Evolutionary conservation across 53 echinoderm and acorn worm species (phyloP).

Genomic region (Actinopyga echinites): DNA sequence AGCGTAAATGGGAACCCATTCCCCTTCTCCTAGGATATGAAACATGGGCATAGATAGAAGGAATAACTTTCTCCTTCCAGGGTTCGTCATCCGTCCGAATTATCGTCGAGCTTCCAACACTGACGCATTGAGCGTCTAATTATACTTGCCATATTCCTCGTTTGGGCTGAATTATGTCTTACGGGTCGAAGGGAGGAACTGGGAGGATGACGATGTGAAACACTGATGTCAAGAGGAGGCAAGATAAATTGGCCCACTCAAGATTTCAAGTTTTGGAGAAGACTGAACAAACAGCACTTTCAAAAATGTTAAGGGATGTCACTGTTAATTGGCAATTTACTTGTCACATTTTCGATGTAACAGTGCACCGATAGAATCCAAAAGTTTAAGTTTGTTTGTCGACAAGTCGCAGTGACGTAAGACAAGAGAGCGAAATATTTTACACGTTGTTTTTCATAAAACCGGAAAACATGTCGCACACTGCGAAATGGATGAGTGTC

Average conservation of each 20-base stretch:
- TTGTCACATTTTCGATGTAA: background rate
- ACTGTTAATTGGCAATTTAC: slow-evolving; percentile 39
- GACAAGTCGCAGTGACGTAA: too few relatives aligned
- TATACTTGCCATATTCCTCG: background rate
- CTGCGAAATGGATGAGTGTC: too few relatives aligned
- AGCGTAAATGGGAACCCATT: too few relatives aligned
- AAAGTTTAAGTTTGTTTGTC: too few relatives aligned
- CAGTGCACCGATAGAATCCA: slow-evolving; percentile 3
- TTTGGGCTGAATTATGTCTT: slow-evolving; percentile 19
- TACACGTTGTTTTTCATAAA: too few relatives aligned
- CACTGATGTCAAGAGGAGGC: background rate
- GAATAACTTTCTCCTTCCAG: too few relatives aligned
- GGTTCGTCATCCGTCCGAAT: too few relatives aligned
- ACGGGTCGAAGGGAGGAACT: background rate
- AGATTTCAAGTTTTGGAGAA: background rate
- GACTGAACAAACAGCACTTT: slow-evolving; percentile 29
- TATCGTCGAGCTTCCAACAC: too few relatives aligned
- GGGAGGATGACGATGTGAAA: background rate
- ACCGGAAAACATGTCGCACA: too few relatives aligned
- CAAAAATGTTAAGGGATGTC: slow-evolving; percentile 17
- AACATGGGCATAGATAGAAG: too few relatives aligned
- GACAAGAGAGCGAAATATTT: too few relatives aligned
- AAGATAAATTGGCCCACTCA: slow-evolving; percentile 9
- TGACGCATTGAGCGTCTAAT: slow-evolving; percentile 4
- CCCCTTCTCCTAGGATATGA: too few relatives aligned